Evolutionary conservation across 2,888 invertebrate genomes (phyloP), one percentile per base, ranked within the genome.

Genomic region (Tolmerus cingulatus): DNA sequence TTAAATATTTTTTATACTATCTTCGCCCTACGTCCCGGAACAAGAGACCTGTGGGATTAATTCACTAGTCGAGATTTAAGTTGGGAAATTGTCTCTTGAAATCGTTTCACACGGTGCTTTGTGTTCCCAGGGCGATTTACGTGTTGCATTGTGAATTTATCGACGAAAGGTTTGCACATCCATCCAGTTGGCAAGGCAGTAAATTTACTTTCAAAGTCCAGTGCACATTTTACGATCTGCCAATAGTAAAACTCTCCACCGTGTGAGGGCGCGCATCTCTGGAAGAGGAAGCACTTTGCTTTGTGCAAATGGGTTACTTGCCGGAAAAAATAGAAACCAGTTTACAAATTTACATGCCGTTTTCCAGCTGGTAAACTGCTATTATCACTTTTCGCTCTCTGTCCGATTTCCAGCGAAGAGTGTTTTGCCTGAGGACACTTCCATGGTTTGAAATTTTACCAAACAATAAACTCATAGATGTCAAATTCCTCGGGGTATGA

Each of bases 171-270:
- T 27, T 55, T 34, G 51, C 81, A 46, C 55, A 81, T 81, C 81
- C 55, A 55, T 81, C 55, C 51, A n/a, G 30, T 81, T n/a, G 30
- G 55, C 30, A 30, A 27, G 55, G 55, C 81, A 51, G 43, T 81
- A 81, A 81, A 81, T 81, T 81, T 55, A 55, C 55, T 23, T 46
- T 30, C n/a, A 30, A 46, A 23, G 43, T 55, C 34, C 55, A 51
- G 55, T 55, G 46, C n/a, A 81, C 30, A 81, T 81, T 81, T 81
- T 55, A 81, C 81, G 81, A 81, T 81, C 27, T 81, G 81, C 14
- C 81, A 4, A 81, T 27, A 51, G 55, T 81, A 55, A 81, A 81
- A 81, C n/a, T 46, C 5, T 30, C 30, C 8, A 30, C 55, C 23
- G 5, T 30, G 55, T n/a, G 43, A 30, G 51, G 27, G 16, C 27